Evolutionary conservation across 2,888 invertebrate species (phyloP), one percentile per base, ranked within the genome.

Genomic region (Pardosa pseudoannulata): DNA sequence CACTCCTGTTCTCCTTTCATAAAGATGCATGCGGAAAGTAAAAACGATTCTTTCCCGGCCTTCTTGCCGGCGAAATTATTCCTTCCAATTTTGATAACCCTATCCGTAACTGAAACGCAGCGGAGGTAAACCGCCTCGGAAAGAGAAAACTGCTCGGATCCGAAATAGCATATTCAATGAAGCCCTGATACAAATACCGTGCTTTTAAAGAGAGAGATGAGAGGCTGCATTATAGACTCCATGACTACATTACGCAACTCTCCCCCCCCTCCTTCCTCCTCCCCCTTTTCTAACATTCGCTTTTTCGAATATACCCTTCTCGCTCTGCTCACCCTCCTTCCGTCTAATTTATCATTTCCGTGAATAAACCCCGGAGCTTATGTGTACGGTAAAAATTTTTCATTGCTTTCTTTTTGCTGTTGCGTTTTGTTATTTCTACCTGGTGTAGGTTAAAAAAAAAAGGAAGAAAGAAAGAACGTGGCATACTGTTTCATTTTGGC

Each of bases 401-500:
- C 76, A 46, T 68, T 71, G 41, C 41, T 31, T 70, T 79, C 74
- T 81, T 83, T 78, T 78, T 83, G 67, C 29, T 78, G 39, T 23
- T 2, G 1, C 23, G 6, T 56, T 56, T 23, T 56, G 56, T 23
- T 46, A 65, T 70, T 64, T 72, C 67, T 72, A 72, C 75, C 81
- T 50, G 41, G 67, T 72, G 64, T 76, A 75, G 29, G 41, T 56
- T 64, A 29, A 78, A 78, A 76, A 75, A 76, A 65, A 70, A 27
- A 67, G 23, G 62, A 62, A 27, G 13, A 27, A 23, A 23, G 11
- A 65, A 67, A 67, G 32, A 67, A 79, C 39, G 85, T 86, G 85
- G 85, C 85, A 86, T 86, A 86, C 79, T 86, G 85, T 86, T 86
- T 86, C 85, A 86, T 86, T 79, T 79, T 79, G 32, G 29, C 70